These are phyloP conservation scores for Campylorhamphus procurvoides DNA, from an alignment of 2,113 vertebrate genomes.

Conservation along the genomic window DNA sequence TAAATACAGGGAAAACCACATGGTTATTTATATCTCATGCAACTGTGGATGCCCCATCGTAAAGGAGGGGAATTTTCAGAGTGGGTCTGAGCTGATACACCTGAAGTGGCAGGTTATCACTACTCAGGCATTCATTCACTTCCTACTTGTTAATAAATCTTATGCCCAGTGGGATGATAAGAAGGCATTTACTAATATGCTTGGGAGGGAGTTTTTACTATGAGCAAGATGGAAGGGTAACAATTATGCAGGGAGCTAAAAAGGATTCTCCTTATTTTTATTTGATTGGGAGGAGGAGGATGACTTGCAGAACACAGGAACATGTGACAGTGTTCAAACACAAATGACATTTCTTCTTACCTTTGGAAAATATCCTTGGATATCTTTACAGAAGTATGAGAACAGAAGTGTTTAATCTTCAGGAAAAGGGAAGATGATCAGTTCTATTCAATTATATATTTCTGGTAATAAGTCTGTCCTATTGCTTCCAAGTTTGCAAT, in stretches of 20 bases:
- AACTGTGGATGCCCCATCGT: too few species aligned
- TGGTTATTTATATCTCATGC: fast-evolving
- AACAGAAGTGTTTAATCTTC: not conserved
- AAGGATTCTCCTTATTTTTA: not conserved
- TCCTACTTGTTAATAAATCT: not conserved
- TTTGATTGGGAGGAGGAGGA: not conserved
- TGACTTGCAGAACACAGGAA: not conserved
- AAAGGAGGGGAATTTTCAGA: not conserved
- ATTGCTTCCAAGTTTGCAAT: not conserved
- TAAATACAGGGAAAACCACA: not conserved
- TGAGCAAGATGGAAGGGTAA: not conserved
- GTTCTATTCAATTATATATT: not conserved
- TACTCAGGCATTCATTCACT: not conserved
- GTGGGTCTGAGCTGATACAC: not conserved
- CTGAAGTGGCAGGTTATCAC: not conserved
- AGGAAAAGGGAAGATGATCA: not conserved
- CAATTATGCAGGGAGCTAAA: fast-evolving
- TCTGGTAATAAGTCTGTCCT: not conserved
- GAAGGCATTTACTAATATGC: not conserved
- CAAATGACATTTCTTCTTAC: not conserved
- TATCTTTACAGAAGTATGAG: not conserved
- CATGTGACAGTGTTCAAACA: too few species aligned
- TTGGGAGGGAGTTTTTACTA: not conserved
- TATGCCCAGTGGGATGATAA: not conserved
- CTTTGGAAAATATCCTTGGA: not conserved